Evolutionary conservation across 2,113 vertebrate species (phyloP).

Genomic region (Calidris pygmaea): DNA sequence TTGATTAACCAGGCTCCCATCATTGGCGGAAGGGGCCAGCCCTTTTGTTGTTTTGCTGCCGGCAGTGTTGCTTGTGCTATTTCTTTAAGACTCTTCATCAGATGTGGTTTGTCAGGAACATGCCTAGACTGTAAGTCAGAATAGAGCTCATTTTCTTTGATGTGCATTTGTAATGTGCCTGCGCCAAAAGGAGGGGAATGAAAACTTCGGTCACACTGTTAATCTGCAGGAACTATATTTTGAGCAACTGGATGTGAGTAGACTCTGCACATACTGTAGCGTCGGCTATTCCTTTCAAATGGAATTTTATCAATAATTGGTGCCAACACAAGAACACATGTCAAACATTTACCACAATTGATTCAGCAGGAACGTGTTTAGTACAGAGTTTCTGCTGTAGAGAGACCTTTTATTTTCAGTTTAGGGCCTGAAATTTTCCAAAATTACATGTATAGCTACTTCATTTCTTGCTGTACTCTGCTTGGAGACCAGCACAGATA

Average conservation of each 20-base stretch:
- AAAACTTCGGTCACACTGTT: constrained; percentile 46
- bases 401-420: neutral
- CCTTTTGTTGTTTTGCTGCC: constrained; percentile 43
- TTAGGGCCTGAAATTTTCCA: neutral
- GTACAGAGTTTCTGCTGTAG: neutral
- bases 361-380: neutral
- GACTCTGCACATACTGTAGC: neutral
- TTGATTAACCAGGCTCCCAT: constrained; percentile 5
- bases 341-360: neutral
- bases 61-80: constrained; percentile 22
- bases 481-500: neutral
- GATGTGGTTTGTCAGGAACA: constrained; percentile 61
- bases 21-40: constrained; percentile 14
- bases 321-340: neutral
- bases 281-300: neutral
- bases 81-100: constrained; percentile 59
- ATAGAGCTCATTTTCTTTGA: constrained; percentile 56
- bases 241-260: neutral
- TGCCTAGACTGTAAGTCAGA: constrained; percentile 55
- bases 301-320: neutral
- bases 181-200: constrained; percentile 19
- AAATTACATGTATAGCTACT: neutral
- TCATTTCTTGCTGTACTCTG: neutral
- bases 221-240: constrained; percentile 17
- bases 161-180: constrained; percentile 44